Base-by-base conservation (phyloP, 2,888 invertebrate species). In the Tetranychus piercei region DNA sequence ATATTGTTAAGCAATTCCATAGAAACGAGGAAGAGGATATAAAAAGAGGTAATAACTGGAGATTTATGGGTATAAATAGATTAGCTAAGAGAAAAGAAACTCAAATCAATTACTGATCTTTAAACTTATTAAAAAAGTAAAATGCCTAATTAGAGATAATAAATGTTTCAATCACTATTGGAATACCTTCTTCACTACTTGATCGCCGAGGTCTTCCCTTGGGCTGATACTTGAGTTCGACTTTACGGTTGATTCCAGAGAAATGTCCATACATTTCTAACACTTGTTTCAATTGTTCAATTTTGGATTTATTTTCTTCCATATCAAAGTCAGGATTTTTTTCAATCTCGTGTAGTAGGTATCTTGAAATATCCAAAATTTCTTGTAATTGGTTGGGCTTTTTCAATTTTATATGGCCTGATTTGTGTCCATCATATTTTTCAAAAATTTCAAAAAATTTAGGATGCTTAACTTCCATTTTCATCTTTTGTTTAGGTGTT, bases 261-360 rank as follows among this genome's bases (percentile, higher is more conserved):
- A 99, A 99, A 85, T 99, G 94, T 0, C 96, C 97, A 82, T 97
- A 95, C 99, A 99, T 99, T 87, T 99, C 99, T n/a, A 99, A 85
- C 69, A 99, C 99, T 80, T 93, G 91, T 83, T 97, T 95, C 34
- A 99, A 86, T 82, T 99, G 99, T 81, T 96, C 95, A 78, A 99
- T 84, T 84, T 99, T 99, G 72, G 92, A 92, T 81, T 92, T 92
- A 81, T 96, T 95, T 83, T 97, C 96, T 81, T 95, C 95, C 64
- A 96, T 89, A 84, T 94, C 94, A 0, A 91, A 90, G 81, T 93
- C 92, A 7, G 90, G 89, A 74, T 90, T 87, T 75, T 90, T 75
- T 64, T 77, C 77, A 18, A 80, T 92, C 83, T 95, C 95, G 1
- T 89, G 87, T 34, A 97, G 84, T 75, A 99, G 84, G 76, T 90